Conservation (phyloP, 2,113 vertebrate genomes). For the Melanerpes aurifrons region DNA sequence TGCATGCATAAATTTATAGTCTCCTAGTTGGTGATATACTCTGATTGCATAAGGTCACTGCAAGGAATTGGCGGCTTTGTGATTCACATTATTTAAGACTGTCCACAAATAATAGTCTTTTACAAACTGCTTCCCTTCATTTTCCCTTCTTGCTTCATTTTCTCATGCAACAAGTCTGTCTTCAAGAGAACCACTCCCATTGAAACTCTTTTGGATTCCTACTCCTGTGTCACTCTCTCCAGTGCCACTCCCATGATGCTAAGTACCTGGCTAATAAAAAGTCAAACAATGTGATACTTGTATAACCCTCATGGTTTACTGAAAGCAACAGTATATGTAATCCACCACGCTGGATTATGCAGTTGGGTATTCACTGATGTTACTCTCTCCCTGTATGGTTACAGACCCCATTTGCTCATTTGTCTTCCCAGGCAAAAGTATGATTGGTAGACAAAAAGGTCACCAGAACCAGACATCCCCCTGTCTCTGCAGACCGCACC, state of each 20-base stretch:
- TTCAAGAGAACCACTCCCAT: not conserved
- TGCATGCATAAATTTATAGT: not conserved
- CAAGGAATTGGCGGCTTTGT: accelerated
- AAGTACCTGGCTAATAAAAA: not conserved
- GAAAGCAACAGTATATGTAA: not conserved
- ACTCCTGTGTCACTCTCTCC: not conserved
- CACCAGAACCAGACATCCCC: not conserved
- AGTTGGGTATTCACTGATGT: not conserved
- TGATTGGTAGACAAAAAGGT: not conserved
- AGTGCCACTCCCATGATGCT: not conserved
- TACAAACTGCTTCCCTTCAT: conserved; percentile 39
- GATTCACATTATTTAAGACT: conserved; percentile 2
- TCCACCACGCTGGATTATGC: not conserved
- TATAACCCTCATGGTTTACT: not conserved
- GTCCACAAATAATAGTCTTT: not conserved
- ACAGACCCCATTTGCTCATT: not conserved
- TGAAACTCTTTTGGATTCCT: not conserved
- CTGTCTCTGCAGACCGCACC: not conserved
- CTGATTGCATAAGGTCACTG: conserved; percentile 8
- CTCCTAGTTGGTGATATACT: not conserved
- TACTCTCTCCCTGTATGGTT: not conserved
- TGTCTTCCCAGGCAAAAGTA: not conserved
- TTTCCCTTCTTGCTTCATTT: conserved; percentile 25
- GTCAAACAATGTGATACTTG: not conserved
- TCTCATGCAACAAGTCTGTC: not conserved